phyloP scores from a whole-genome alignment of 2,113 vertebrate species.

The human region GRCh38 chr16:2336001-2336500 shows the following conservation, averaged over 20 bases:
- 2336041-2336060: not conserved
- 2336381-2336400: not conserved
- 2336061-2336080: not conserved
- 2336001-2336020: not conserved
- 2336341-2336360: not conserved
- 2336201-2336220: not conserved
- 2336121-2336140: not conserved
- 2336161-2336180: not conserved
- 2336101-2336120: not conserved
- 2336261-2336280: not conserved
- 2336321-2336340: not conserved
- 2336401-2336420: not conserved
- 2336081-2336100: not conserved
- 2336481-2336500: too few species aligned
- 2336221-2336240: not conserved
- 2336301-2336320: not conserved
- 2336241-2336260: not conserved
- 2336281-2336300: not conserved
- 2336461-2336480: too few species aligned
- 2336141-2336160: not conserved
- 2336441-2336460: too few species aligned
- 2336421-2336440: not conserved
- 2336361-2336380: not conserved
- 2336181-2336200: not conserved
- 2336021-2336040: not conserved